phyloP scores from a whole-genome alignment of 2,888 invertebrate species.

The Pterobdella sp. region DNA sequence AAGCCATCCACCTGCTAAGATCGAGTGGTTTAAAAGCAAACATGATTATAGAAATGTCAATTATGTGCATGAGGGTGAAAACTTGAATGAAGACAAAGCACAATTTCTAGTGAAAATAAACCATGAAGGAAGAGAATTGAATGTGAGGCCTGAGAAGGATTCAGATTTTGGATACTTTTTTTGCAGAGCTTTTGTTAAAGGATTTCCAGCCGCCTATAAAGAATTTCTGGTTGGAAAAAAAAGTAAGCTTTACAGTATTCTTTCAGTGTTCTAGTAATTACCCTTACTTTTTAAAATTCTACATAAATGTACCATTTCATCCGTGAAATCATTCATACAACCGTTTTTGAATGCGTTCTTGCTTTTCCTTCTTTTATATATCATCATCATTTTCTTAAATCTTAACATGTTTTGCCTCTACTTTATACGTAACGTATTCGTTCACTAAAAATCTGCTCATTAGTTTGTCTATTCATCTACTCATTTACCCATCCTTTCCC shows the following conservation, averaged over 20 bases:
- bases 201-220: not conserved
- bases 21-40: conserved; percentile 13
- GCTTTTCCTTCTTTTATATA: too few relatives aligned
- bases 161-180: conserved; percentile 1
- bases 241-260: not conserved
- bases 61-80: not conserved
- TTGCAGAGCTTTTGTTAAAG: not conserved
- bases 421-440: too few relatives aligned
- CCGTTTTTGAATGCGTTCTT: too few relatives aligned
- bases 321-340: too few relatives aligned
- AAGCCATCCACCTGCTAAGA: conserved; percentile 13
- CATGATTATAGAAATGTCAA: not conserved
- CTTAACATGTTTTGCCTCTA: too few relatives aligned
- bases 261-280: not conserved
- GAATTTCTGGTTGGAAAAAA: conserved; percentile 18
- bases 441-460: too few relatives aligned
- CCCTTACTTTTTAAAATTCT: not conserved
- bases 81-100: not conserved
- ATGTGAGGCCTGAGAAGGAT: not conserved
- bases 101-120: not conserved
- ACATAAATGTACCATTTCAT: not conserved
- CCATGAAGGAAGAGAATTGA: not conserved
- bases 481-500: too few relatives aligned
- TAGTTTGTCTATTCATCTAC: too few relatives aligned
- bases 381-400: too few relatives aligned